These are phyloP conservation scores for Priapulus caudatus DNA, from an alignment of 2,888 invertebrate species.

Conservation along the genomic window DNA sequence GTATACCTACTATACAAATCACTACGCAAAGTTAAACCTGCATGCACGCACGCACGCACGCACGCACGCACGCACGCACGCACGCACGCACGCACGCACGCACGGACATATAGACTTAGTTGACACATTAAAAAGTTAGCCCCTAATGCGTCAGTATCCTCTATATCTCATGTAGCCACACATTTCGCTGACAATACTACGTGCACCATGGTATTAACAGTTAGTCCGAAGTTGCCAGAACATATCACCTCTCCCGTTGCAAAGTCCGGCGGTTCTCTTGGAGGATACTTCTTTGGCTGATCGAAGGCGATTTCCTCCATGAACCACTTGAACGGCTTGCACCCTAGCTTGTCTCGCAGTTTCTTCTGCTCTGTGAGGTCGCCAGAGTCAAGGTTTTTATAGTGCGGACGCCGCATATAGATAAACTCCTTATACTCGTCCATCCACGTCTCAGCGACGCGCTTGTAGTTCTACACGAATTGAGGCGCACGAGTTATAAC, in stretches of 20 bases:
- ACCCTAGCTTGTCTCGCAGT: conserved; percentile 59
- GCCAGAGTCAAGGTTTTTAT: conserved; percentile 60
- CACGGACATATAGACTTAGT: neutral
- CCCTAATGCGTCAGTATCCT: too few species aligned
- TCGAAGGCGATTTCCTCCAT: conserved; percentile 86
- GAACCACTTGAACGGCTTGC: conserved; percentile 89
- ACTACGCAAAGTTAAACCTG: too few species aligned
- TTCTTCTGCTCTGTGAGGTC: conserved; percentile 63
- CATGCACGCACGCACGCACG: neutral
- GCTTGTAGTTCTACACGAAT: conserved; percentile 28
- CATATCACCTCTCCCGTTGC: conserved; percentile 66
- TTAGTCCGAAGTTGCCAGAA: conserved; percentile 16
- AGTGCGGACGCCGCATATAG: conserved; percentile 65
- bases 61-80: too few species aligned
- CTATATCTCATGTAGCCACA: neutral
- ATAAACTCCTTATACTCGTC: conserved; percentile 83
- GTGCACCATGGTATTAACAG: too few species aligned
- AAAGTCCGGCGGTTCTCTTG: conserved; percentile 68
- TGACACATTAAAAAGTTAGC: neutral
- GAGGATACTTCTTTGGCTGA: conserved; percentile 69
- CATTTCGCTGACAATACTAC: neutral
- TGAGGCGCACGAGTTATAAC: neutral
- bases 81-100: too few species aligned
- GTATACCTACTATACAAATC: too few species aligned
- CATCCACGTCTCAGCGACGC: conserved; percentile 76